Evolutionary conservation across 2,113 vertebrate species (phyloP).

Genomic region (Gnathonemus longibarbis): DNA sequence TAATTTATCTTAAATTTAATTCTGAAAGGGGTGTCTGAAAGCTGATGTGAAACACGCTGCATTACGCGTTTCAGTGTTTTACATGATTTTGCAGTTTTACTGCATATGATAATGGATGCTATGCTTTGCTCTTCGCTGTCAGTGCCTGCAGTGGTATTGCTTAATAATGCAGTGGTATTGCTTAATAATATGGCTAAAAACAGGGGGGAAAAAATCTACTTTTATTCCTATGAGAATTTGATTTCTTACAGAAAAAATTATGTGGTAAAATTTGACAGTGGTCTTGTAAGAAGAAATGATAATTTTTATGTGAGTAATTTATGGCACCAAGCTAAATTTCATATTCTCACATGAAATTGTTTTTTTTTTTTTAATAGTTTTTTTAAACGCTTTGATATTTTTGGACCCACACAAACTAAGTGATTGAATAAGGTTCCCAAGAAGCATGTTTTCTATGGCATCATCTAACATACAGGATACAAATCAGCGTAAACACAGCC

Average conservation of each 20-base stretch:
- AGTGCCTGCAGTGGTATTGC: neutral
- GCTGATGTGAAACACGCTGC: neutral
- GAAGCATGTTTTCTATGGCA: neutral
- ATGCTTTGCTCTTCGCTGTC: neutral
- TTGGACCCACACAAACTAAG: neutral
- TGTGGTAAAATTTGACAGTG: neutral
- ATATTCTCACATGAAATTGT: neutral
- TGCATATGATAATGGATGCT: neutral
- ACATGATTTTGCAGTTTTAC: neutral
- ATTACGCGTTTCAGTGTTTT: neutral
- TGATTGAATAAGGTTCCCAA: neutral
- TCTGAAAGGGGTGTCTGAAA: neutral
- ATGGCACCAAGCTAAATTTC: neutral
- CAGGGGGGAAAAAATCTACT: neutral
- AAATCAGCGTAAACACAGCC: neutral
- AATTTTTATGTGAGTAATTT: neutral
- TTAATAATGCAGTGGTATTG: neutral
- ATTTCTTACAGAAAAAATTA: neutral
- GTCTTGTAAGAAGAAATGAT: neutral
- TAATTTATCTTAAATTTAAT: neutral
- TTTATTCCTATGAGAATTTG: neutral
- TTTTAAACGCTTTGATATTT: neutral
- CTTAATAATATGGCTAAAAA: neutral
- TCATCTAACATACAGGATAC: neutral
- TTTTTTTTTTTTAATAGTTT: neutral